Conservation (phyloP, 2,888 invertebrate genomes). For the Tenthredo mesomela region DNA sequence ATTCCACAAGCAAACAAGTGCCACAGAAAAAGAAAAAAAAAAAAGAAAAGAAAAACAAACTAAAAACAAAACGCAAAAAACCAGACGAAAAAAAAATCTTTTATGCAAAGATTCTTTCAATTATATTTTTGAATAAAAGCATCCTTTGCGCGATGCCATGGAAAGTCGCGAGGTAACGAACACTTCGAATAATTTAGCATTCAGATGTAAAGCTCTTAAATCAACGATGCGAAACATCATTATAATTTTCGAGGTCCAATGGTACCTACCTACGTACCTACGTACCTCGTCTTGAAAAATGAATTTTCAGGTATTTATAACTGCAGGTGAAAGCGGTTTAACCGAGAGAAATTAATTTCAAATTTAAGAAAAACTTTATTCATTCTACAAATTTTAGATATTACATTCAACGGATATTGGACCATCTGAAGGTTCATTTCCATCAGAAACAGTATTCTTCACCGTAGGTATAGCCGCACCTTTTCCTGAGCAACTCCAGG, state of each 20-base stretch:
- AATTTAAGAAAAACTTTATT: background rate
- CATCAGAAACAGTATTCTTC: background rate
- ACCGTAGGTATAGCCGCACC: background rate
- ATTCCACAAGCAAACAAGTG: background rate
- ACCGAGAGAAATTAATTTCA: background rate
- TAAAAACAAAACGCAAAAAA: background rate
- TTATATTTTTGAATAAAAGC: slow-evolving; percentile 28
- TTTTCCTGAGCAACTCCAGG: background rate
- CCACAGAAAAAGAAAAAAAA: background rate
- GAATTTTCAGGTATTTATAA: background rate
- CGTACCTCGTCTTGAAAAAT: background rate
- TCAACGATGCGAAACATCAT: slow-evolving; percentile 25
- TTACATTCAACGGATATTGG: background rate
- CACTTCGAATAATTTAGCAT: slow-evolving; percentile 36
- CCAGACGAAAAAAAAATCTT: slow-evolving; percentile 3
- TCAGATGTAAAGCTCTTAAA: slow-evolving; percentile 32
- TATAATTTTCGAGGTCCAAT: slow-evolving; percentile 7
- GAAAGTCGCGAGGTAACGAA: slow-evolving; percentile 16
- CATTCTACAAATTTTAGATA: background rate
- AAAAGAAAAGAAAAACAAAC: background rate
- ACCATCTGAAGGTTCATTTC: background rate
- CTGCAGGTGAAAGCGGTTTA: background rate
- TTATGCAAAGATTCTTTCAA: slow-evolving; percentile 15
- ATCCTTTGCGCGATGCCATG: slow-evolving; percentile 20
- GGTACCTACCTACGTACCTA: background rate